Percentiles rank a stretch among this genome's conserved stretches.
phyloP scores from a whole-genome alignment of 1,140 invertebrate genomes.

The Antheraea pernyi region DNA sequence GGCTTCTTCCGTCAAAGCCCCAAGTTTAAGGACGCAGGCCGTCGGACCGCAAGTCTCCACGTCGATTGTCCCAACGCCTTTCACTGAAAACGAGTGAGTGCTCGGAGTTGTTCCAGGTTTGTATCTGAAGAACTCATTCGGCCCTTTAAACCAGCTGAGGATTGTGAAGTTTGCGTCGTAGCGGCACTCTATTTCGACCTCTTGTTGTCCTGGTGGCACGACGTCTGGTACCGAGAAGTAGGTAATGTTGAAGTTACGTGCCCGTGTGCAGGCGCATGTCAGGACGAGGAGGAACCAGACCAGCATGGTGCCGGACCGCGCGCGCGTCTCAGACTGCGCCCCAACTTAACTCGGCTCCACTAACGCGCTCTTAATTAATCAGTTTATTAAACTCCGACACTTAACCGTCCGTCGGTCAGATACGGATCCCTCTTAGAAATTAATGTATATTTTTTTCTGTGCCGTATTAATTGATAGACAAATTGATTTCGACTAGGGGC shows the following conservation, averaged over 20 bases:
- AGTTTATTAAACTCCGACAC: constrained; percentile 76
- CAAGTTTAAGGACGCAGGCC: constrained; percentile 53
- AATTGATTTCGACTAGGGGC: constrained; percentile 56
- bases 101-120: constrained; percentile 57
- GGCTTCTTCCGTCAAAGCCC: constrained; percentile 59
- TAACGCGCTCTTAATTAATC: constrained; percentile 69
- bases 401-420: constrained; percentile 63
- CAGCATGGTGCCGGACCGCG: constrained; percentile 59
- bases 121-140: constrained; percentile 68
- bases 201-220: constrained; percentile 45
- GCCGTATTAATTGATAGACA: constrained; percentile 61
- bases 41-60: constrained; percentile 57
- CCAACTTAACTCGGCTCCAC: constrained; percentile 34
- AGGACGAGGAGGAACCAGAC: constrained; percentile 36
- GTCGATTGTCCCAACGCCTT: constrained; percentile 60
- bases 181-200: constrained; percentile 64
- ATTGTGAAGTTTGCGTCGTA: constrained; percentile 72
- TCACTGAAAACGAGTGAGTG: constrained; percentile 59
- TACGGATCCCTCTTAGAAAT: constrained; percentile 42
- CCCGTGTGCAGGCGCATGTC: constrained; percentile 25
- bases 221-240: constrained; percentile 54
- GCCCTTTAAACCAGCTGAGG: constrained; percentile 69
- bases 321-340: constrained; percentile 61
- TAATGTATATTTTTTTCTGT: constrained; percentile 39
- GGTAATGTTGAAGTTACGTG: constrained; percentile 63